Conservation (phyloP, 2,113 vertebrate genomes). For the Colaptes auratus region DNA sequence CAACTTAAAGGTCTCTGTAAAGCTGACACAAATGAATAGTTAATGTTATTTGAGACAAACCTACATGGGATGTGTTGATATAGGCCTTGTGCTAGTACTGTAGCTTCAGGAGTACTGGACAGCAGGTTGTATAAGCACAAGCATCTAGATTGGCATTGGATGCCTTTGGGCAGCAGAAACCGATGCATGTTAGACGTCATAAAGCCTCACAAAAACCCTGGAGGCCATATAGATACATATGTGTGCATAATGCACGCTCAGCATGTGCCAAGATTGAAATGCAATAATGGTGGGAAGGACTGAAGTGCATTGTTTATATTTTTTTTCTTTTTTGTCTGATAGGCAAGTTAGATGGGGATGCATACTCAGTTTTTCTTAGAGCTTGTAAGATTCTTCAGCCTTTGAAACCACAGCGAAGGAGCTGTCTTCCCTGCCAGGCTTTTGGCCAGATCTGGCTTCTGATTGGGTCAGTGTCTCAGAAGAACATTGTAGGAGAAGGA, state of each 20-base stretch:
- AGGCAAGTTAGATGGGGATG: background rate
- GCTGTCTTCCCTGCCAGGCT: background rate
- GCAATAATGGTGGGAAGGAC: background rate
- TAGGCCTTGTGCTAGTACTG: background rate
- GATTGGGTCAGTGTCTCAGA: background rate
- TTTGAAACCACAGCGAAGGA: background rate
- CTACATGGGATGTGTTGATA: background rate
- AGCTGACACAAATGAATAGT: background rate
- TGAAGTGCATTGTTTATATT: background rate
- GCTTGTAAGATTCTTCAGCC: background rate
- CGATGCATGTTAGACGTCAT: background rate
- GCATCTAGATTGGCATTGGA: background rate
- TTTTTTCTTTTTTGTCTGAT: background rate
- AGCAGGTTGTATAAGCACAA: fast-evolving
- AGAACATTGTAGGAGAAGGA: background rate
- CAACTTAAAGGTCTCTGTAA: background rate
- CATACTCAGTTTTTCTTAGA: background rate
- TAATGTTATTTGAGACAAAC: background rate
- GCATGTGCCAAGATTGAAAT: background rate
- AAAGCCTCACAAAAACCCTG: background rate
- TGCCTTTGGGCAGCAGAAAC: background rate
- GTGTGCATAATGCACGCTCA: background rate
- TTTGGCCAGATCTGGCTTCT: background rate
- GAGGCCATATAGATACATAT: background rate
- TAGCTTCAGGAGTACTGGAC: background rate